Evolutionary conservation across 2,797 vertebrate genomes (phyloP), one percentile per base, ranked within the genome.

Genomic region (Microctenopoma stevenorrisi): DNA sequence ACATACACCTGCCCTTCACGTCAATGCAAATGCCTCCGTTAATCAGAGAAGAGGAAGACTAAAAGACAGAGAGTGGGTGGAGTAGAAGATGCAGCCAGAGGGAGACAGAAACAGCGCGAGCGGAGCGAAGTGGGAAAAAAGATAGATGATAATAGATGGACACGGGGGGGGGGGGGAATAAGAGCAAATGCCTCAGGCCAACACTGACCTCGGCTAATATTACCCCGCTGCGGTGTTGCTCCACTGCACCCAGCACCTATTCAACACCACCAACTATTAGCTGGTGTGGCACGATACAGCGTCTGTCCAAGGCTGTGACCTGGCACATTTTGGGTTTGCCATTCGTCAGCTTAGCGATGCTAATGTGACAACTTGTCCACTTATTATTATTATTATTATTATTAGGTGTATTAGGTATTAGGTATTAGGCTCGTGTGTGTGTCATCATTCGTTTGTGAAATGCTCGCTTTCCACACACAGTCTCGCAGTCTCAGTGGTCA

Each of bases 191-290:
- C 90, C 78, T 79, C 52, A 58, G 83, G 91, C 72, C 76, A 82
- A 67, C 68, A 78, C 79, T 86, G 90, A 91, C 90, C 89, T 87
- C 85, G 78, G 85, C 87, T 89, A 79, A 89, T 89, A 88, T 89
- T 77, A 89, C 86, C 76, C 44, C 26, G 64, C 72, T 78, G 78
- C 72, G 76, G 85, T 78, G 88, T 86, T 87, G 82, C 86, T 74
- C 75, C 33, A 4, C 71, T 88, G 83, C 78, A 65, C 77, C 83
- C 70, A 68, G 78, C 86, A 91, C 76, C 74, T 83, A 72, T 73
- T 72, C 82, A 82, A 65, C 72, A 62, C n/a, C 74, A 70, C 40
- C 53, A 47, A 74, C 28, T 66, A 76, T 73, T 79, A 42, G 50
- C 66, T 72, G 52, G 68, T 70, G 64, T 38, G 66, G 51, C 66